Base-by-base conservation (phyloP, 2,888 invertebrate genomes). In the Hypselothyrea guttata region DNA sequence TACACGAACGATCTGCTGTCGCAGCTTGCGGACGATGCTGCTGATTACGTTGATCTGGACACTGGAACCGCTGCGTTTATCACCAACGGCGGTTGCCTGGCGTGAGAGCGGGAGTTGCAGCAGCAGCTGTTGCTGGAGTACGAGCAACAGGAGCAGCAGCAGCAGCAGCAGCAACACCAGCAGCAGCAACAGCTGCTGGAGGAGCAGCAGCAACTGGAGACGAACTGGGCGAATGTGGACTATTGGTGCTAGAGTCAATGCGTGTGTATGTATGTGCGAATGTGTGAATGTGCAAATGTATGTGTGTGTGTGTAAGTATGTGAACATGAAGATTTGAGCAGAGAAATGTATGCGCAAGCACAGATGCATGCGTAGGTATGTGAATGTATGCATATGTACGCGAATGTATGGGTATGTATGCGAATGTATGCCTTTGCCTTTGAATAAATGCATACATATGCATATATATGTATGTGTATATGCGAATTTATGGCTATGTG, bases 21-120 rank as follows among this genome's bases (percentile, higher is more conserved):
- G 0, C 88, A 88, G 48, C 66, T 90, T 48, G 71, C 87, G 8
- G 88, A 82, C 13, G 88, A 88, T n/a, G 88, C 83, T 8, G 85
- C 86, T n/a, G 90, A 90, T 37, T 90, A 88, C 40, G 90, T 90
- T 3, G 90, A 90, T 65, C 66, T 90, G 70, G 90, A 90, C 49
- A 88, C 89, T 31, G 88, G 89, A 13, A 85, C 89, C 33, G 87
- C 90, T 11, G 86, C 89, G 16, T 90, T 89, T 53, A 87, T 90
- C 71, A 82, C 89, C 41, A 90, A 90, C 57, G 88, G 88, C 41
- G 87, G 90, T 30, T 90, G 90, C 67, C 81, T 90, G 75, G 90
- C 90, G 81, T 90, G 87, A 88, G 74, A 84, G 70, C 77, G 77
- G 76, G 75, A 79, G 51, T 65, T 75, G 47, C 71, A 22, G 2